phyloP scores from a whole-genome alignment of 2,113 vertebrate genomes.

The Microcebus tavaratra region DNA sequence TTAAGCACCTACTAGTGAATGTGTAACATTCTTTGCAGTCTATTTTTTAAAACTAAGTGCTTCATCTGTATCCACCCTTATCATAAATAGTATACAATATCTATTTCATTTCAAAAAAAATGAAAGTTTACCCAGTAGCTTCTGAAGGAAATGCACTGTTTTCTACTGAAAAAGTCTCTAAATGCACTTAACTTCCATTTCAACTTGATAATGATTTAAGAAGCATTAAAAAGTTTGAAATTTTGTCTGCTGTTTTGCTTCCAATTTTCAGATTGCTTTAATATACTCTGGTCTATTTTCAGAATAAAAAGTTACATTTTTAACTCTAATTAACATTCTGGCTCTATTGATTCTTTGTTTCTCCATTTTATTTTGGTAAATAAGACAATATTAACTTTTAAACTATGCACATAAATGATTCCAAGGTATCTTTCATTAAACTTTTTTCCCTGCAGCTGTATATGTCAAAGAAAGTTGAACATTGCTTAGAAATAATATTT shows the following conservation, averaged over 20 bases:
- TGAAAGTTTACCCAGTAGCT: conserved; percentile 34
- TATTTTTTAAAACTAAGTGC: conserved; percentile 36
- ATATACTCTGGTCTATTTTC: neutral
- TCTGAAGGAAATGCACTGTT: conserved; percentile 31
- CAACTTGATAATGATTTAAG: conserved; percentile 42
- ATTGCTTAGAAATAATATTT: neutral
- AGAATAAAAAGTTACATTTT: conserved; percentile 30
- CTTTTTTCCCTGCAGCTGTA: neutral
- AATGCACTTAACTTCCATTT: conserved; percentile 30
- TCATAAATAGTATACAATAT: conserved; percentile 32
- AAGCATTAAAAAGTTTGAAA: conserved; percentile 33
- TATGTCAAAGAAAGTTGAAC: neutral
- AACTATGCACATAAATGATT: neutral
- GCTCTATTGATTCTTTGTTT: neutral
- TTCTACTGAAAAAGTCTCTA: conserved; percentile 33
- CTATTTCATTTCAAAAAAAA: conserved; percentile 46
- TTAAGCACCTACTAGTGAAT: conserved; percentile 62
- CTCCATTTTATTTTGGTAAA: neutral
- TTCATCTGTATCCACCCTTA: conserved; percentile 39
- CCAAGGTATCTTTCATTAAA: neutral
- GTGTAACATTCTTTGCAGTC: conserved; percentile 32
- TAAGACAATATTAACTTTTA: neutral
- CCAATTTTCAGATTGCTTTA: conserved; percentile 7
- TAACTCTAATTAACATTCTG: neutral
- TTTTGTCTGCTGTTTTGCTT: neutral